Percentiles rank a stretch among this genome's conserved stretches.
phyloP scores from a whole-genome alignment of 2,797 vertebrate species.

The Catostomus latipinnis region DNA sequence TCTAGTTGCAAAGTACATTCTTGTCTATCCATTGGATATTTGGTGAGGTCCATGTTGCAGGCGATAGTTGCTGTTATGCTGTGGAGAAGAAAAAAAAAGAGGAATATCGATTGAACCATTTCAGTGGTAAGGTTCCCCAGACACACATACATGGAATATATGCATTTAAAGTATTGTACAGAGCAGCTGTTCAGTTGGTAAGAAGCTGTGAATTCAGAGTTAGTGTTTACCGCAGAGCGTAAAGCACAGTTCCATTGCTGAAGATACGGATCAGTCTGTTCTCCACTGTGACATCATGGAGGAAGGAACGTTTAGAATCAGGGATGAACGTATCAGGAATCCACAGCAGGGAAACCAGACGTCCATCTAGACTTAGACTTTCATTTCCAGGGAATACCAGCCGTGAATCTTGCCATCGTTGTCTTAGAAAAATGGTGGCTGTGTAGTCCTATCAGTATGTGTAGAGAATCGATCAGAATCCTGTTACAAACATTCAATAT shows the following conservation, averaged over 20 bases:
- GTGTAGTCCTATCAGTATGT: constrained; percentile 85
- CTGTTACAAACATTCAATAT: neutral
- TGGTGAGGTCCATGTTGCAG: constrained; percentile 92
- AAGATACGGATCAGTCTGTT: constrained; percentile 91
- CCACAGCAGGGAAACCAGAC: constrained; percentile 90
- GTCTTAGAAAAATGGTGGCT: constrained; percentile 89
- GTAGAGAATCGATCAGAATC: neutral
- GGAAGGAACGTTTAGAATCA: constrained; percentile 91
- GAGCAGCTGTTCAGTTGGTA: constrained; percentile 20
- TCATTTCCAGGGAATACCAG: constrained; percentile 89
- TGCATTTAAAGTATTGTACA: neutral
- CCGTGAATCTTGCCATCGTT: constrained; percentile 88
- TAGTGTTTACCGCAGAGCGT: constrained; percentile 81
- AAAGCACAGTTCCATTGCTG: constrained; percentile 89
- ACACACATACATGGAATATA: neutral
- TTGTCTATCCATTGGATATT: constrained; percentile 94
- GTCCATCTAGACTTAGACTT: constrained; percentile 90
- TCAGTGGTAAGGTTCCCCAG: constrained; percentile 13
- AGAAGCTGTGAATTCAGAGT: constrained; percentile 16
- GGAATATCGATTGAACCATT: constrained; percentile 42
- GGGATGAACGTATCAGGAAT: constrained; percentile 91
- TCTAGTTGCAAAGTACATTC: constrained; percentile 90
- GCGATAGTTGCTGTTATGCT: constrained; percentile 91
- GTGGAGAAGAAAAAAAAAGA: constrained; percentile 1
- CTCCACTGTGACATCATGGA: constrained; percentile 91